Conservation (phyloP, 2,888 invertebrate genomes). For the Drosophila tanythrix region DNA sequence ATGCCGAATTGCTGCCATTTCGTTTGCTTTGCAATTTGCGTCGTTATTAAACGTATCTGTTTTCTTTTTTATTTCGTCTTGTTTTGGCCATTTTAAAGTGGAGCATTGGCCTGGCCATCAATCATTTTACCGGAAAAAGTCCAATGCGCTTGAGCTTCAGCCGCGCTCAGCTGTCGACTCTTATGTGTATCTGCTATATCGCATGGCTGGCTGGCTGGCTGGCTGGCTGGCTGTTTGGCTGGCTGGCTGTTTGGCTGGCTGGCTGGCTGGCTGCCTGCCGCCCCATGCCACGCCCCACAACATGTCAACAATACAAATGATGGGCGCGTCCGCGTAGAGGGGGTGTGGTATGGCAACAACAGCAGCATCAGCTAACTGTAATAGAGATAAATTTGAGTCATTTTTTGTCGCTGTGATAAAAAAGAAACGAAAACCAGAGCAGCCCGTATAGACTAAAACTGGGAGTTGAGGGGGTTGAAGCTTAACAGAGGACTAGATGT, state of each 20-base stretch:
- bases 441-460: neutral
- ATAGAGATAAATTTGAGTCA: slow-evolving; percentile 79
- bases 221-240: slow-evolving; percentile 10
- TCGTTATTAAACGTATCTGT: slow-evolving; percentile 55
- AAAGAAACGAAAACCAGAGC: slow-evolving; percentile 24
- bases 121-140: slow-evolving; percentile 63
- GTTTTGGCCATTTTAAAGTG: slow-evolving; percentile 66
- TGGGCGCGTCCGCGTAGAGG: slow-evolving; percentile 60
- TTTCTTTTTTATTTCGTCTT: slow-evolving; percentile 18
- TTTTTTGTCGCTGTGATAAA: slow-evolving; percentile 73
- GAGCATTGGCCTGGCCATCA: slow-evolving; percentile 69
- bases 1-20: slow-evolving; percentile 42
- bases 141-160: slow-evolving; percentile 40
- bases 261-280: slow-evolving; percentile 1
- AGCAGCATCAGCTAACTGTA: slow-evolving; percentile 67
- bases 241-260: slow-evolving; percentile 3
- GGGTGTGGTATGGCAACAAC: slow-evolving; percentile 54
- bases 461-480: neutral
- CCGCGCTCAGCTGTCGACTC: slow-evolving; percentile 68
- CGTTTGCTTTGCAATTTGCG: slow-evolving; percentile 57
- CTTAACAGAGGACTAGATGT: neutral
- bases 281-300: slow-evolving; percentile 18
- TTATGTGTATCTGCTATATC: slow-evolving; percentile 68
- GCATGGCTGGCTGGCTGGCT: slow-evolving; percentile 38
- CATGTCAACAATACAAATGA: slow-evolving; percentile 79